phyloP scores from a whole-genome alignment of 2,797 vertebrate genomes.

The Buphagus erythrorhynchus region DNA sequence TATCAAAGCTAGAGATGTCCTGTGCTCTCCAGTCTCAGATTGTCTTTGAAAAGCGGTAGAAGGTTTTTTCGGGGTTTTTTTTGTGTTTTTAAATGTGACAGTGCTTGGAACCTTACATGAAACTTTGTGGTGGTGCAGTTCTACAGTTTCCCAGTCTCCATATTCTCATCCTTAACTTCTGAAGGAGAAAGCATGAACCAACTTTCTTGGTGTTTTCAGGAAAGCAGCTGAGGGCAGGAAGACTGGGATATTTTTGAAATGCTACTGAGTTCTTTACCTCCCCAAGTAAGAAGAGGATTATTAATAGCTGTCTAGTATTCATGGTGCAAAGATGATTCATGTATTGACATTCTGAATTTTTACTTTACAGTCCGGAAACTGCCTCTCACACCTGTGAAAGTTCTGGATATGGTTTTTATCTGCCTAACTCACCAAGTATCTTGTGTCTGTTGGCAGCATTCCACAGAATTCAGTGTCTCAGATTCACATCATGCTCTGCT shows the following conservation, averaged over 20 bases:
- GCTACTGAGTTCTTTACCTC: neutral
- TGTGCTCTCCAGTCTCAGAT: neutral
- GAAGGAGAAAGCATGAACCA: neutral
- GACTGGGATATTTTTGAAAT: neutral
- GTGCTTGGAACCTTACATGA: neutral
- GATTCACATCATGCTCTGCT: neutral
- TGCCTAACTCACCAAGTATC: neutral
- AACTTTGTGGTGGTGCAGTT: neutral
- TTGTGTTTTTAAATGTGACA: neutral
- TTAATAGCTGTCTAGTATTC: neutral
- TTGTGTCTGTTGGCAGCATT: neutral
- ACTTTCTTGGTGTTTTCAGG: neutral
- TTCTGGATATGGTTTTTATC: neutral
- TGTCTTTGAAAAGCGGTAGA: neutral
- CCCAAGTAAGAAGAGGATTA: neutral
- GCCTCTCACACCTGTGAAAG: neutral
- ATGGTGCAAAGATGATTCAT: neutral
- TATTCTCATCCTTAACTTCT: neutral
- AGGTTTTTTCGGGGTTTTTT: accelerated
- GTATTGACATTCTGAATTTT: neutral
- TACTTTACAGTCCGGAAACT: neutral
- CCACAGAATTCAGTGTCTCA: neutral
- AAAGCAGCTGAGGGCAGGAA: neutral
- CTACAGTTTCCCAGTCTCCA: neutral
- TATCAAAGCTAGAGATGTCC: neutral